Evolutionary conservation across 1,140 invertebrate genomes (phyloP).

Genomic region (Drosophila sp.): DNA sequence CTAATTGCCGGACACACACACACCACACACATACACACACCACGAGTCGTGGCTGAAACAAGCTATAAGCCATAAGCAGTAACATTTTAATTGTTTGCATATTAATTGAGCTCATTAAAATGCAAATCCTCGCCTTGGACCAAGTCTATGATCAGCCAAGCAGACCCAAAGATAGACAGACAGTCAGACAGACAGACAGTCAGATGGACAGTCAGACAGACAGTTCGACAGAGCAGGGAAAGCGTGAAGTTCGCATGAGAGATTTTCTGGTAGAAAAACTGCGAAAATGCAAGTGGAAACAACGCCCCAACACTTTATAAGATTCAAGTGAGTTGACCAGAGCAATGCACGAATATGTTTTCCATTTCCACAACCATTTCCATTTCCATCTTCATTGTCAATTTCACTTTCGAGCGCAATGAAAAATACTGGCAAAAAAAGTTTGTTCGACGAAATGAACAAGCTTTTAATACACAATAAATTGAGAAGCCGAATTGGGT

Average conservation of each 20-base stretch:
- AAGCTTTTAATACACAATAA: too few relatives aligned
- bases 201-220: not conserved
- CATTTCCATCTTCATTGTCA: conserved; percentile 25
- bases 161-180: conserved; percentile 10
- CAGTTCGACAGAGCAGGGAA: conserved; percentile 36
- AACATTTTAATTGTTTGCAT: conserved; percentile 76
- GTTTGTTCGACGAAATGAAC: too few relatives aligned
- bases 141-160: conserved; percentile 43
- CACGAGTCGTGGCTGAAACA: conserved; percentile 18
- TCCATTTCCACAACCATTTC: too few relatives aligned
- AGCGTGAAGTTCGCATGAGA: conserved; percentile 61
- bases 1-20: conserved; percentile 69
- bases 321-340: conserved; percentile 19
- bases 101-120: conserved; percentile 79
- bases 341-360: conserved; percentile 33
- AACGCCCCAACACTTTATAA: conserved; percentile 7
- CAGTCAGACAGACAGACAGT: conserved; percentile 1
- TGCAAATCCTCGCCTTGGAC: conserved; percentile 61
- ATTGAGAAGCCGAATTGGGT: too few relatives aligned
- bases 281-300: conserved; percentile 69
- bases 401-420: conserved; percentile 35
- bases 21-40: not conserved
- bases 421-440: not conserved
- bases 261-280: conserved; percentile 61
- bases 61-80: conserved; percentile 50